These are phyloP conservation scores for Arbacia lixula DNA, from an alignment of 53 echinoderm and acorn worm genomes.

Conservation along the genomic window DNA sequence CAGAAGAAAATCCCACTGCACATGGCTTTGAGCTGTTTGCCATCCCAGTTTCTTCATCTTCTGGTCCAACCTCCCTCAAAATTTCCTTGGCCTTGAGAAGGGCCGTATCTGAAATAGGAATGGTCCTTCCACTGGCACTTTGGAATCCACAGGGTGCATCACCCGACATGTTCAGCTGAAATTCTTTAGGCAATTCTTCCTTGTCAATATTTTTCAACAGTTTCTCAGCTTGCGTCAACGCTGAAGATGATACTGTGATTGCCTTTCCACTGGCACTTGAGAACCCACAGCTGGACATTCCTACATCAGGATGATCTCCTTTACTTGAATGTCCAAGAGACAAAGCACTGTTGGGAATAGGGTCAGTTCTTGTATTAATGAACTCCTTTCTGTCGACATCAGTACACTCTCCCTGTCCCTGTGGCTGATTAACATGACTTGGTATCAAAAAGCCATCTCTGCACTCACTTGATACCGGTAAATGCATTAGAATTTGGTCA, in stretches of 20 bases:
- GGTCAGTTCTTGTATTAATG: too few relatives aligned
- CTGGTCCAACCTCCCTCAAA: background rate
- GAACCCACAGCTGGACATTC: constrained; percentile 18
- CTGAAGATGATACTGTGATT: constrained; percentile 28
- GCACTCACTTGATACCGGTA: too few relatives aligned
- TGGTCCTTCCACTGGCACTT: constrained; percentile 64
- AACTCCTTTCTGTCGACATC: too few relatives aligned
- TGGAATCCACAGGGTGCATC: constrained; percentile 43
- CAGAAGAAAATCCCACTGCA: constrained; percentile 51
- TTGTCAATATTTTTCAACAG: constrained; percentile 19
- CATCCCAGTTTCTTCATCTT: background rate
- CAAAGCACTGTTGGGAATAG: too few relatives aligned
- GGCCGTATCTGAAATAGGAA: constrained; percentile 59
- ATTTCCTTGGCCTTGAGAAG: constrained; percentile 55
- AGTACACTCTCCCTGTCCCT: too few relatives aligned
- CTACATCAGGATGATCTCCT: background rate
- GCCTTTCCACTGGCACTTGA: constrained; percentile 61
- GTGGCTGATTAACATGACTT: too few relatives aligned
- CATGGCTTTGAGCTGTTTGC: background rate
- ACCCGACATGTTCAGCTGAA: background rate
- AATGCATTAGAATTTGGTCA: too few relatives aligned
- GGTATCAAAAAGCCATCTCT: too few relatives aligned
- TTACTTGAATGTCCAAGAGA: background rate
- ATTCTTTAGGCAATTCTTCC: constrained; percentile 27
- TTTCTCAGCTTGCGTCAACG: constrained; percentile 14